Percentiles rank a stretch among this genome's conserved stretches.
Evolutionary conservation across 1,140 invertebrate species (phyloP).

Genomic region (Hestina assimilis): DNA sequence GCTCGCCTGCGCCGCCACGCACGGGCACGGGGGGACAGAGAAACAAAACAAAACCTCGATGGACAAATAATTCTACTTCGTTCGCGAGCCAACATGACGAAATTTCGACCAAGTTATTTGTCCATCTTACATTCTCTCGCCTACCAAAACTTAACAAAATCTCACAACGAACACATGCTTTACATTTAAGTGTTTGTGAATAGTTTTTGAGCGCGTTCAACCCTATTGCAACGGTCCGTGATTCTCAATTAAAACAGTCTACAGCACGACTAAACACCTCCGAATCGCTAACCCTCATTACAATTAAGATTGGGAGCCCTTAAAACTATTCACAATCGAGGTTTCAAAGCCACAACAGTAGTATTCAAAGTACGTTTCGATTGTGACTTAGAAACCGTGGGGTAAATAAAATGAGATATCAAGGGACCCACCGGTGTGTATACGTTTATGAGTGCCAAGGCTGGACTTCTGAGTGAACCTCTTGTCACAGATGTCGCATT

Average conservation of each 20-base stretch:
- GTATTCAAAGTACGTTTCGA: slow-evolving; percentile 32
- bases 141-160: slow-evolving; percentile 60
- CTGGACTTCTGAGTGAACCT: slow-evolving; percentile 89
- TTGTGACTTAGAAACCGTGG: slow-evolving; percentile 71
- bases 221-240: slow-evolving; percentile 38
- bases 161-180: slow-evolving; percentile 77
- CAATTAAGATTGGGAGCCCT: slow-evolving; percentile 60
- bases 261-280: slow-evolving; percentile 41
- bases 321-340: slow-evolving; percentile 77
- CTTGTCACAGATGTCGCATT: slow-evolving; percentile 87
- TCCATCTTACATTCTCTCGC: slow-evolving; percentile 69
- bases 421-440: slow-evolving; percentile 85
- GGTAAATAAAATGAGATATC: slow-evolving; percentile 65
- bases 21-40: slow-evolving; percentile 60
- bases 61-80: slow-evolving; percentile 74
- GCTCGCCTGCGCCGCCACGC: slow-evolving; percentile 79
- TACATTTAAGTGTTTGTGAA: slow-evolving; percentile 75
- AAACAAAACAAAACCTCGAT: slow-evolving; percentile 78
- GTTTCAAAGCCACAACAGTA: slow-evolving; percentile 70
- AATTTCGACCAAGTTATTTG: slow-evolving; percentile 69
- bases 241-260: slow-evolving; percentile 1
- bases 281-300: slow-evolving; percentile 51
- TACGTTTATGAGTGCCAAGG: slow-evolving; percentile 90
- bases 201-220: slow-evolving; percentile 78
- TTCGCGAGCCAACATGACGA: slow-evolving; percentile 54